phyloP scores from a whole-genome alignment of 2,797 vertebrate species.

The Anas acuta region DNA sequence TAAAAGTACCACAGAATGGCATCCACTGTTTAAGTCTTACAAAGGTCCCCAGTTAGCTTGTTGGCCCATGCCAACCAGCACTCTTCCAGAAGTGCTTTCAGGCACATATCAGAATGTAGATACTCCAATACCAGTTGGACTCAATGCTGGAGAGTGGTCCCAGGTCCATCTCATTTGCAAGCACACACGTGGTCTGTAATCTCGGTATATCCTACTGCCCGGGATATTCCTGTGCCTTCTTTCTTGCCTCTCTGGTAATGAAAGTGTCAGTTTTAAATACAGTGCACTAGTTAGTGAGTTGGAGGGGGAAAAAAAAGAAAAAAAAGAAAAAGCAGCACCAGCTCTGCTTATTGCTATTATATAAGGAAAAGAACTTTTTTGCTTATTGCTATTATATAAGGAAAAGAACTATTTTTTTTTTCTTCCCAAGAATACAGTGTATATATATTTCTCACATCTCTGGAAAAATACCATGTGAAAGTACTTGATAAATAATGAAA shows the following conservation, averaged over 20 bases:
- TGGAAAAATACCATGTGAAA: background rate
- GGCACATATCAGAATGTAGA: background rate
- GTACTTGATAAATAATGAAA: background rate
- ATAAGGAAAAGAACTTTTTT: background rate
- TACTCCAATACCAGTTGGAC: background rate
- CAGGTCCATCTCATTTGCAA: background rate
- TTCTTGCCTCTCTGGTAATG: background rate
- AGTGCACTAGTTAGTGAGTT: background rate
- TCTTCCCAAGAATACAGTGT: background rate
- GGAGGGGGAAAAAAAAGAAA: background rate
- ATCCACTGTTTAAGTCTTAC: background rate
- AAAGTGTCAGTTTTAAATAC: background rate
- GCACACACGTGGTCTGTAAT: background rate
- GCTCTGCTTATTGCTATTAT: background rate
- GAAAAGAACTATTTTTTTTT: background rate
- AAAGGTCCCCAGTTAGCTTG: background rate
- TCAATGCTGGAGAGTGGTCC: background rate
- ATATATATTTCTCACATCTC: background rate
- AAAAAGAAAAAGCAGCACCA: background rate
- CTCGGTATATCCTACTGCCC: background rate
- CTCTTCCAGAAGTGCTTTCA: background rate
- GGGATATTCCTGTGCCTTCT: background rate
- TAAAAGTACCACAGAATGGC: background rate
- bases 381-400: background rate
- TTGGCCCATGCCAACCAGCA: fast-evolving